phyloP scores from a whole-genome alignment of 1,140 invertebrate species.

The Plutomurus gul region DNA sequence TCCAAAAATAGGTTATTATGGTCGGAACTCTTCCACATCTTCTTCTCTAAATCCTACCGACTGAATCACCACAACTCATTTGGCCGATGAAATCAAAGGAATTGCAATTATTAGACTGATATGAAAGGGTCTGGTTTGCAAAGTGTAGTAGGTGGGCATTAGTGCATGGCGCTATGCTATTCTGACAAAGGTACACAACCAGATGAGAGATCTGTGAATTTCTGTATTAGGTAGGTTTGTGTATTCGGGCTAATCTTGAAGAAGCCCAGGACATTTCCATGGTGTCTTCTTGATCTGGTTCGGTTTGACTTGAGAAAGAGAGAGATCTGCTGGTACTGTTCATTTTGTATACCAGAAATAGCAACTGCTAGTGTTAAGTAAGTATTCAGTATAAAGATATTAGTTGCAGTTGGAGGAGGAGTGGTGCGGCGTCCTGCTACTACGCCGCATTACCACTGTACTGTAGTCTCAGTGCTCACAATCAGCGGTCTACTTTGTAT shows the following conservation, averaged over 20 bases:
- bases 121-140: no score
- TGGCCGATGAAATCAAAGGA: constrained; percentile 45
- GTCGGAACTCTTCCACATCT: neutral
- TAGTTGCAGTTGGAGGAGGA: no score
- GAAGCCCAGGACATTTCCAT: neutral
- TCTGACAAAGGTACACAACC: neutral
- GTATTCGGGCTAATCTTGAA: constrained; percentile 3
- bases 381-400: no score
- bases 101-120: constrained; percentile 45
- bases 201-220: neutral
- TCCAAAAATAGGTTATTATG: constrained; percentile 31
- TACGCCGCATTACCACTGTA: no score
- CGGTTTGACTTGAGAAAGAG: neutral
- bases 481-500: no score
- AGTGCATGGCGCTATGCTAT: no score
- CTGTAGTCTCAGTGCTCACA: no score
- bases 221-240: no score
- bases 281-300: neutral
- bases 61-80: constrained; percentile 33
- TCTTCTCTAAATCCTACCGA: neutral
- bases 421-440: no score
- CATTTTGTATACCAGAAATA: neutral
- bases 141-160: neutral
- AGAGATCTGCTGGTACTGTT: neutral
- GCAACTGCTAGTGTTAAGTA: neutral